A percentile compares a stretch with the other conserved stretches of the same genome.
Evolutionary conservation across 1,140 invertebrate genomes (phyloP).

Genomic region (Pomacea maculata): DNA sequence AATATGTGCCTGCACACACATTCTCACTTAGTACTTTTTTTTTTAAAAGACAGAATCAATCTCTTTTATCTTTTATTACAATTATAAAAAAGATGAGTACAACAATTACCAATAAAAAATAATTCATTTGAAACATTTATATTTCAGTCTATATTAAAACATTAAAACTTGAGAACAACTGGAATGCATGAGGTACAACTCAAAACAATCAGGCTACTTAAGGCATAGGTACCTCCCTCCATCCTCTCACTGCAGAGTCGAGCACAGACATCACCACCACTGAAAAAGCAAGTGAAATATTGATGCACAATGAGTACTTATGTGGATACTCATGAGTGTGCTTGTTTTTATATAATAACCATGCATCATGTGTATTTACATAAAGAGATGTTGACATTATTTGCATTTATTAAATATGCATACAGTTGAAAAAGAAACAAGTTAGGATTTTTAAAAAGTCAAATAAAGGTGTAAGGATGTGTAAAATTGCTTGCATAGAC

Average conservation of each 20-base stretch:
- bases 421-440: not conserved
- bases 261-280: conserved; percentile 54
- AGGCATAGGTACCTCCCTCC: conserved; percentile 49
- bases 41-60: not conserved
- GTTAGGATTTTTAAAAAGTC: conserved; percentile 29
- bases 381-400: not conserved
- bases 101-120: too few relatives aligned
- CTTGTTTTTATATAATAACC: not conserved
- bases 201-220: not conserved
- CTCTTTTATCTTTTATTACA: too few relatives aligned
- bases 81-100: too few relatives aligned
- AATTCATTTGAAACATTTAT: too few relatives aligned
- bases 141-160: too few relatives aligned
- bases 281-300: conserved; percentile 36
- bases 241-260: conserved; percentile 43
- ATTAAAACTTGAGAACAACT: too few relatives aligned
- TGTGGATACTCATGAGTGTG: not conserved
- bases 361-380: conserved; percentile 12
- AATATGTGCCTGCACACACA: not conserved
- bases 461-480: conserved; percentile 48
- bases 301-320: not conserved
- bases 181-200: not conserved
- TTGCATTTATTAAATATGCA: too few relatives aligned
- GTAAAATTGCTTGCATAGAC: not conserved
- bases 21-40: not conserved